Evolutionary conservation across 2,888 invertebrate species (phyloP), one percentile per base, ranked within the genome.

Genomic region (Eupeodes luniger): DNA sequence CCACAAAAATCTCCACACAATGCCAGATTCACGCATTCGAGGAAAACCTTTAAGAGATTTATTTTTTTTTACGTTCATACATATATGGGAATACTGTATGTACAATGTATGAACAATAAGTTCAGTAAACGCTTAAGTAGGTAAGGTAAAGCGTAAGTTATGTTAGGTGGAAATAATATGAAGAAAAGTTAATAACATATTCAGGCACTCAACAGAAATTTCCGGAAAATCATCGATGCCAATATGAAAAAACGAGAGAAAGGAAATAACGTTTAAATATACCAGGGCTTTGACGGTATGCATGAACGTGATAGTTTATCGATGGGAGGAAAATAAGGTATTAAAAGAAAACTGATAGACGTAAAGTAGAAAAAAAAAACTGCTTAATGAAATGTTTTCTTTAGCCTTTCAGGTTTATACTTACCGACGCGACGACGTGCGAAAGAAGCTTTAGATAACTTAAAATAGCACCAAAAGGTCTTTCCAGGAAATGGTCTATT

Each of bases 171-270:
- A 27, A 67, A 12, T 14, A 34, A 19, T 27, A n/a, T 27, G 11
- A 69, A 7, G 5, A 34, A 7, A 69, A 55, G 4, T 40, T 40
- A 70, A 70, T 55, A 53, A 12, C 16, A 69, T 40, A 69, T 69
- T 69, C 55, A 40, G 40, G 34, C 34, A 16, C n/a, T 69, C 40
- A 69, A 69, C 51, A 70, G 40, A 40, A 70, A 70, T 70, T 70
- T 40, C 40, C 19, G 40, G 11, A 19, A 3, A 40, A 55, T 19
- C 70, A 70, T 70, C 27, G 27, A 27, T 16, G 51, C 40, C 51
- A 51, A 55, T 55, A 70, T 53, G 19, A 53, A 69, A 40, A 40
- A 55, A 69, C 19, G 12, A 7, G 16, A 40, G 4, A 9, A 40
- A 40, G 16, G 40, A 12, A 14, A 55, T 40, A 19, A 70, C 19